Conservation (phyloP, 2,888 invertebrate species). For the Kryphioiulus occultus region DNA sequence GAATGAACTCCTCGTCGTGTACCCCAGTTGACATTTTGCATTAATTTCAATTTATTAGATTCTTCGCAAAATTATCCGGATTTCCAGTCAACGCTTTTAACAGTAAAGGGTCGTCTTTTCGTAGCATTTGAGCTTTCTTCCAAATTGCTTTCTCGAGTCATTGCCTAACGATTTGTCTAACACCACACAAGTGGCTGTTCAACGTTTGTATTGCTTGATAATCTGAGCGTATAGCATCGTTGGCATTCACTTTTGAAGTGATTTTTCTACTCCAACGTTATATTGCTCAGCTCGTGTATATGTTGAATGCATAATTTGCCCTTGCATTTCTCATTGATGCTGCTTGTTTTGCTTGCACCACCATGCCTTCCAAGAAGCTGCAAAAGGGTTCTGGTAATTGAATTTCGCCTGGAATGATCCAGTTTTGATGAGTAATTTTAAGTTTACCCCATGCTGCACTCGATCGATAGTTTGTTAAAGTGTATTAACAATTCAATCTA, state of each 20-base stretch:
- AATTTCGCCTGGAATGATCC: constrained; percentile 15
- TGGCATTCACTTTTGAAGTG: not conserved
- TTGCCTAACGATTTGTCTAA: not conserved
- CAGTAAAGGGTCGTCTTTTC: not conserved
- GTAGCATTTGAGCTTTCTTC: not conserved
- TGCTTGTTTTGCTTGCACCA: not conserved
- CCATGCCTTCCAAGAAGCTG: not conserved
- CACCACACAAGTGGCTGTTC: not conserved
- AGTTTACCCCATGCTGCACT: constrained; percentile 26
- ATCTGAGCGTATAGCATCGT: not conserved
- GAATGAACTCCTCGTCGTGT: too few relatives aligned
- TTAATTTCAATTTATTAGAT: too few relatives aligned
- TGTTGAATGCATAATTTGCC: not conserved
- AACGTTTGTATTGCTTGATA: not conserved
- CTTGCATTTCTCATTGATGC: not conserved
- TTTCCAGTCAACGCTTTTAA: too few relatives aligned
- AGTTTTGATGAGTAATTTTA: constrained; percentile 26
- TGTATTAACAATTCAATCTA: constrained; percentile 33
- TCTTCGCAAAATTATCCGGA: too few relatives aligned
- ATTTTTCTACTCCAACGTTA: not conserved
- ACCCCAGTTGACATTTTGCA: too few relatives aligned
- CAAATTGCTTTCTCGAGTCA: not conserved
- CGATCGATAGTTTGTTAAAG: constrained; percentile 24
- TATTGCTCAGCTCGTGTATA: not conserved
- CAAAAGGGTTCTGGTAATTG: not conserved